Base-by-base conservation (phyloP, 2,888 invertebrate species). In the Nycteola revayana region DNA sequence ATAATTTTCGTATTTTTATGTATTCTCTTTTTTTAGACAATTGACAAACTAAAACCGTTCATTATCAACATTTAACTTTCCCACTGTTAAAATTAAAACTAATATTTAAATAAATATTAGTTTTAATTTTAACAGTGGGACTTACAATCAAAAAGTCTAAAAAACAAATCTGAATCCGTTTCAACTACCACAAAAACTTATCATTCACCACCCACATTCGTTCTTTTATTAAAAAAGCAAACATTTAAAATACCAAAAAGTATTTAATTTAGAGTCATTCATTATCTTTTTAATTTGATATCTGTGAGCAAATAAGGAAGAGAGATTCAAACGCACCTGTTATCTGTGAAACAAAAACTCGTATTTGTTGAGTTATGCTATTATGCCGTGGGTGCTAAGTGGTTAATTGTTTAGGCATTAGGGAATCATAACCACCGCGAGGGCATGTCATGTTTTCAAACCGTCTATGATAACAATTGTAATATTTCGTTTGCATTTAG, bases 251-350 rank as follows among this genome's bases (percentile, higher is more conserved):
- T 48, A 50, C 45, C 53, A 54, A 54, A 45, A 60, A 48, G 32
- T 49, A 49, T 56, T 73, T 75, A 66, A 69, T 69, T 56, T 66
- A 52, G 49, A 41, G 49, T 46, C 63, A 48, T 63, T 66, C 62
- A 71, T 66, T 70, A 69, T 68, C 68, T 60, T 66, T 69, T 68
- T 74, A 67, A 75, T 75, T 74, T 64, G 46, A 42, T 73, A 75
- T 79, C 78, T 62, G 43, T 55, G 40, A 30, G 39, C 59, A 71
- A 71, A 73, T 63, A 72, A 31, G 31, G 32, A 52, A 66, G 61
- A 67, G 64, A 61, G 48, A 21, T 2, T 49, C 49, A 58, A 74
- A 76, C 75, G 54, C 57, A 54, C 48, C 60, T 55, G 46, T 57
- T 64, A 61, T 60, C 60, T 39, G 54, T 43, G 49, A 45, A 60